A percentile compares a stretch with the other conserved stretches of the same genome.
phyloP scores from a whole-genome alignment of 2,113 vertebrate genomes.

The Chlamydotis undulata region DNA sequence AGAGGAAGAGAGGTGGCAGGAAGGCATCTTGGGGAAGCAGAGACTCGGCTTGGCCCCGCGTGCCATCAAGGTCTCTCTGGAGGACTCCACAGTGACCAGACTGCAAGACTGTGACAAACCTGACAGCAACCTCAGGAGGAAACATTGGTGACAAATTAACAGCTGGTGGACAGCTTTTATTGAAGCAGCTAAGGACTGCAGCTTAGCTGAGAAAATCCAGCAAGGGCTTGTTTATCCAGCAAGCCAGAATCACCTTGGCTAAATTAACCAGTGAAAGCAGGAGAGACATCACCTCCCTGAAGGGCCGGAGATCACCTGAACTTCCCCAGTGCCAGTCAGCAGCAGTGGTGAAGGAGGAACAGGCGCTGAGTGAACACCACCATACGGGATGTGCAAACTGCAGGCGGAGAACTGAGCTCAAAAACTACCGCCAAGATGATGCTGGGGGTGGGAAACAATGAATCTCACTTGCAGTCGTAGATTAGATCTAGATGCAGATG shows the following conservation, averaged over 20 bases:
- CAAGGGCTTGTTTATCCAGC: neutral
- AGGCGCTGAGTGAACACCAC: neutral
- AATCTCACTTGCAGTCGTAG: neutral
- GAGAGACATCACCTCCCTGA: neutral
- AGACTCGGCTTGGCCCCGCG: neutral
- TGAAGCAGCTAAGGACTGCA: neutral
- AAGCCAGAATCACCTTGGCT: neutral
- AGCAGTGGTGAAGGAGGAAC: neutral
- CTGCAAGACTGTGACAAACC: neutral
- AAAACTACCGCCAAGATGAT: conserved; percentile 5
- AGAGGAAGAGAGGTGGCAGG: neutral
- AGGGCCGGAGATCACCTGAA: neutral
- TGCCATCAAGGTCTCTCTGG: neutral
- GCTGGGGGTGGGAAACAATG: conserved; percentile 8
- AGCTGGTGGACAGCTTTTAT: neutral
- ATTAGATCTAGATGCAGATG: conserved; percentile 59
- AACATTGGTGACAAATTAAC: neutral
- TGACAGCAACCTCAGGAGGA: neutral
- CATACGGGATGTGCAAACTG: neutral
- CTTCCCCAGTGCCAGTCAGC: neutral
- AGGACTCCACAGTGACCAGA: neutral
- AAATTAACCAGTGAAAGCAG: neutral
- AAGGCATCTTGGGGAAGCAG: neutral
- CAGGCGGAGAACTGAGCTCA: conserved; percentile 28
- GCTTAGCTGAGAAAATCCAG: neutral